Conservation (phyloP, 2,888 invertebrate species). For the Pteria penguin region DNA sequence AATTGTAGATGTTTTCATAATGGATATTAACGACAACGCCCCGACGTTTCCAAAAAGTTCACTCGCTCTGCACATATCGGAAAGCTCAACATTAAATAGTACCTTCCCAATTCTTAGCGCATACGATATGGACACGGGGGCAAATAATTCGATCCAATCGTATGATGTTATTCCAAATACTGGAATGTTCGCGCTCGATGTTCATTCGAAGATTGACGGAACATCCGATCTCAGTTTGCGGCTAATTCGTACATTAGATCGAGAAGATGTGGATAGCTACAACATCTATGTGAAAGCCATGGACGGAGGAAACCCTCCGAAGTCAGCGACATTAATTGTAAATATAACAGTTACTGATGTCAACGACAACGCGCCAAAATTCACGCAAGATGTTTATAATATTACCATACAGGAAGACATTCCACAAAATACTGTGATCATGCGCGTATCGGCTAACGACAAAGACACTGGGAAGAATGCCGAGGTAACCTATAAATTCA, state of each 20-base stretch:
- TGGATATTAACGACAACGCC: slow-evolving; percentile 54
- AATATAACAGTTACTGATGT: slow-evolving; percentile 66
- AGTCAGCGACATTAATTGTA: slow-evolving; percentile 60
- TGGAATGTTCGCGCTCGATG: slow-evolving; percentile 61
- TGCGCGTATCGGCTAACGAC: slow-evolving; percentile 88
- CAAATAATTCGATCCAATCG: slow-evolving; percentile 58
- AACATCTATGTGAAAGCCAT: slow-evolving; percentile 63
- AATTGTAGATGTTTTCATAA: slow-evolving; percentile 63
- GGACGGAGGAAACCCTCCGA: slow-evolving; percentile 65
- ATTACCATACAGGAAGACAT: slow-evolving; percentile 66
- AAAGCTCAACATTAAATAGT: slow-evolving; percentile 62
- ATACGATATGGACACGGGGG: slow-evolving; percentile 78
- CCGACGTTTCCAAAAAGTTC: slow-evolving; percentile 38
- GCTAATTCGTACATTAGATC: slow-evolving; percentile 62
- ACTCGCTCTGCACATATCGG: slow-evolving; percentile 58
- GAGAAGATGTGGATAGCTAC: slow-evolving; percentile 64
- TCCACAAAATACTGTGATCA: slow-evolving; percentile 55
- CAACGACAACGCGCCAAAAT: slow-evolving; percentile 70
- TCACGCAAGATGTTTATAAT: slow-evolving; percentile 60
- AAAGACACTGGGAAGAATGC: slow-evolving; percentile 90
- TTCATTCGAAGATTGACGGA: slow-evolving; percentile 51
- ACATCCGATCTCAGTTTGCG: slow-evolving; percentile 60
- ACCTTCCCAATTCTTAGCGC: slow-evolving; percentile 62
- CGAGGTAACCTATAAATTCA: slow-evolving; percentile 80
- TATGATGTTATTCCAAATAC: slow-evolving; percentile 63